Conservation (phyloP, 2,113 vertebrate species). For the Tinamus guttatus region DNA sequence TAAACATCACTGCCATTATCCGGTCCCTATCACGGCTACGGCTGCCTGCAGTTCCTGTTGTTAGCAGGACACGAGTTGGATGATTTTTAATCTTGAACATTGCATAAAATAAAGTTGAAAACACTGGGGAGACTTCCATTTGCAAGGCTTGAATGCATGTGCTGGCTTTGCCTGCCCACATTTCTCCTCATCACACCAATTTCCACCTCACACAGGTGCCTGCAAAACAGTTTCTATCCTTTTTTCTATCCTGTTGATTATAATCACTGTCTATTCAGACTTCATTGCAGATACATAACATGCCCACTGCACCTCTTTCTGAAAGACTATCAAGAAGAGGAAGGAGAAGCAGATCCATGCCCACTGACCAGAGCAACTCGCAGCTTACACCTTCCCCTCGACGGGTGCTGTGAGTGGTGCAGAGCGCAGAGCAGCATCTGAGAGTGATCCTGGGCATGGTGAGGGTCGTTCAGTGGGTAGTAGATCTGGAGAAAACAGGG, state of each 20-base stretch:
- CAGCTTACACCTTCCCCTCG: background rate
- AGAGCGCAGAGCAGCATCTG: fast-evolving
- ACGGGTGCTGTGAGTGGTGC: background rate
- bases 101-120: background rate
- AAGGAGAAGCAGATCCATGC: background rate
- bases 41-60: constrained; percentile 1
- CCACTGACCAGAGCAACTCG: fast-evolving
- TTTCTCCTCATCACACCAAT: background rate
- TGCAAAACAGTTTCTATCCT: background rate
- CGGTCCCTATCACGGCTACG: background rate
- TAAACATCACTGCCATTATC: constrained; percentile 14
- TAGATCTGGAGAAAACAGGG: background rate
- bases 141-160: background rate
- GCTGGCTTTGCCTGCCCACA: background rate
- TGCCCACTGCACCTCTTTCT: background rate
- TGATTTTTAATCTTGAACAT: constrained; percentile 9
- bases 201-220: background rate
- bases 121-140: background rate
- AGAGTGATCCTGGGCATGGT: background rate
- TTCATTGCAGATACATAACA: background rate
- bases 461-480: background rate
- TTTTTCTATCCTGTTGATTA: background rate
- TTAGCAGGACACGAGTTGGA: background rate
- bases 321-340: background rate
- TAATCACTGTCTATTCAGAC: background rate